These are phyloP conservation scores for Bombus pascuorum DNA, from an alignment of 1,140 invertebrate genomes.

Conservation along the genomic window DNA sequence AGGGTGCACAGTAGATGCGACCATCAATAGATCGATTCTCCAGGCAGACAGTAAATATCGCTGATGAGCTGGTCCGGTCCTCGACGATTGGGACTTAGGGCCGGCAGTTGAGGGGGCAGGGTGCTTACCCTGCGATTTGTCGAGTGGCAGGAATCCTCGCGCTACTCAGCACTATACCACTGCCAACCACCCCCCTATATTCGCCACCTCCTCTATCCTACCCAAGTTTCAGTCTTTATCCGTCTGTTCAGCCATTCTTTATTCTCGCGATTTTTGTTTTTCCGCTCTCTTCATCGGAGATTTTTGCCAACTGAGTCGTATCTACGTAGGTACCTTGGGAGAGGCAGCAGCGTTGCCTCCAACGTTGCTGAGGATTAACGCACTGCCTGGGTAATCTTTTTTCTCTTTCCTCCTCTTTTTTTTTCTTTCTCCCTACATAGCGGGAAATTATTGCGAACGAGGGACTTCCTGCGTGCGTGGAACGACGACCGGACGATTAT, in stretches of 20 bases:
- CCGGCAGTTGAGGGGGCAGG: slow-evolving; percentile 24
- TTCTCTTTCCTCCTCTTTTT: not conserved
- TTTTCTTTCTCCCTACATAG: not conserved
- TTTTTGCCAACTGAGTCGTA: not conserved
- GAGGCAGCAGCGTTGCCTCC: not conserved
- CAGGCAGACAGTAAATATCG: slow-evolving; percentile 77
- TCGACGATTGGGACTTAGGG: slow-evolving; percentile 57
- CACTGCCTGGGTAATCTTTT: not conserved
- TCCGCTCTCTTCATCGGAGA: slow-evolving; percentile 2
- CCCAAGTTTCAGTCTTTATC: slow-evolving; percentile 19
- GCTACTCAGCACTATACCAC: slow-evolving; percentile 16
- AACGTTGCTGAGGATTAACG: slow-evolving; percentile 32
- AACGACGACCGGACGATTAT: slow-evolving; percentile 30
- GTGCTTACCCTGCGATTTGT: slow-evolving; percentile 69
- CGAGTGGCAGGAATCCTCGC: slow-evolving; percentile 59
- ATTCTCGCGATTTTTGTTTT: slow-evolving; percentile 46
- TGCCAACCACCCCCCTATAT: too few species aligned
- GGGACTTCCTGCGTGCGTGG: slow-evolving; percentile 1
- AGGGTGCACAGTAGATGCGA: slow-evolving; percentile 21
- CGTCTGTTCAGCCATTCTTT: slow-evolving; percentile 33
- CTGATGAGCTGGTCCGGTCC: slow-evolving; percentile 72
- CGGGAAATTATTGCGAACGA: slow-evolving; percentile 29
- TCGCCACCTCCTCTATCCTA: not conserved
- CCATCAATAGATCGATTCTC: slow-evolving; percentile 70
- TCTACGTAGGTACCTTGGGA: slow-evolving; percentile 24